A percentile compares a stretch with the other conserved stretches of the same genome.
phyloP scores from a whole-genome alignment of 2,888 invertebrate genomes.

The Aplocera efformata region DNA sequence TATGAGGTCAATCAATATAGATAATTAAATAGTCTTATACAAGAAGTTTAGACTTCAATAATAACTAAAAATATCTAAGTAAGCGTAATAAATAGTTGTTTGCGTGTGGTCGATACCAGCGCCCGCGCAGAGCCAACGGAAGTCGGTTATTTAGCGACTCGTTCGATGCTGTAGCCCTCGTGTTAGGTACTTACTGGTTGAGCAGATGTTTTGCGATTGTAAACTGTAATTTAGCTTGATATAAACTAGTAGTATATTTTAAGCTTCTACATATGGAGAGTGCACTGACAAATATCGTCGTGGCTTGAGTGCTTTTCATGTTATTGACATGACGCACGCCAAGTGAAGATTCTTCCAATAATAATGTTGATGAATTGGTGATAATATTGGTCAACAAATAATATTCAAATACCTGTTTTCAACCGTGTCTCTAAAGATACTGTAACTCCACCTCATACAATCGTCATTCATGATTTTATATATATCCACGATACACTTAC shows the following conservation, averaged over 20 bases:
- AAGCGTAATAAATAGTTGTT: slow-evolving; percentile 40
- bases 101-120: slow-evolving; percentile 50
- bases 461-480: slow-evolving; percentile 27
- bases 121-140: slow-evolving; percentile 45
- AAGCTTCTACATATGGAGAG: no score
- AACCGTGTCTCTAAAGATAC: no score
- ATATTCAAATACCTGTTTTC: no score
- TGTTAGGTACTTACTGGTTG: slow-evolving; percentile 11
- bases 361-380: no score
- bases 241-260: background rate
- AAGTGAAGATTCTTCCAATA: no score
- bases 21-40: no score
- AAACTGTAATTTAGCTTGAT: slow-evolving; percentile 11
- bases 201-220: slow-evolving; percentile 15
- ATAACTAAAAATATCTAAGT: slow-evolving; percentile 25
- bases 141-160: slow-evolving; percentile 58
- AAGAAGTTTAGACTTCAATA: no score
- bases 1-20: slow-evolving; percentile 9
- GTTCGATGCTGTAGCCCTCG: slow-evolving; percentile 28
- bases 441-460: slow-evolving; percentile 27
- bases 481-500: slow-evolving; percentile 9
- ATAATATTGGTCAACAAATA: no score
- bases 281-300: background rate
- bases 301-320: no score
- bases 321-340: no score